phyloP scores from a whole-genome alignment of 30 jellyfish, hydroid and myxozoan genomes.

The Aurelia aurita complex sp. Pacific region DNA sequence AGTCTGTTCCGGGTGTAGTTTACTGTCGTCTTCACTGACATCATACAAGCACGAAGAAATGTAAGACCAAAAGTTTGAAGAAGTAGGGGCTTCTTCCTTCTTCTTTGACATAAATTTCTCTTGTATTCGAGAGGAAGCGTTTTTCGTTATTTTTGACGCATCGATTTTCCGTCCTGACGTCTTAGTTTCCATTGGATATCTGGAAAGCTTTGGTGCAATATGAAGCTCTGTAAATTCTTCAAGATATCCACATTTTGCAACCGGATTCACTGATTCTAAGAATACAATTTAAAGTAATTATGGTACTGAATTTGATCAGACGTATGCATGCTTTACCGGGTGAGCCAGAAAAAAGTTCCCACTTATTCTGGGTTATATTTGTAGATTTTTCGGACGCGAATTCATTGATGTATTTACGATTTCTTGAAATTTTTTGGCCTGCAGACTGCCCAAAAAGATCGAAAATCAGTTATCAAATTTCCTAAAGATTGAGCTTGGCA shows the following conservation, averaged over 20 bases:
- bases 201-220: constrained; percentile 32
- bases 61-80: neutral
- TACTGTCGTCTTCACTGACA: neutral
- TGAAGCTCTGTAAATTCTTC: constrained; percentile 72
- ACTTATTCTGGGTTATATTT: too few species aligned
- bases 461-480: too few species aligned
- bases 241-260: constrained; percentile 25
- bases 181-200: neutral
- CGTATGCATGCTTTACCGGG: too few species aligned
- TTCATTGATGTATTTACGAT: too few species aligned
- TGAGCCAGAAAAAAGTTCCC: too few species aligned
- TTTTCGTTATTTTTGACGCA: neutral
- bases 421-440: too few species aligned
- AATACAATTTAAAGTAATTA: neutral
- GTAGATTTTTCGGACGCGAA: too few species aligned
- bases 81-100: neutral
- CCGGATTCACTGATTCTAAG: constrained; percentile 41
- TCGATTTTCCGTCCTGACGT: neutral
- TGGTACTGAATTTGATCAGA: too few species aligned
- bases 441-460: too few species aligned
- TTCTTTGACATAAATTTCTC: neutral
- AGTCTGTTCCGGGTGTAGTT: neutral
- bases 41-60: neutral
- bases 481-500: too few species aligned
- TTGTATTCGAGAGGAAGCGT: neutral